A percentile compares a stretch with the other conserved stretches of the same genome.
Evolutionary conservation across 2,113 vertebrate genomes (phyloP).

Genomic region (Leptobrachium ailaonicum): DNA sequence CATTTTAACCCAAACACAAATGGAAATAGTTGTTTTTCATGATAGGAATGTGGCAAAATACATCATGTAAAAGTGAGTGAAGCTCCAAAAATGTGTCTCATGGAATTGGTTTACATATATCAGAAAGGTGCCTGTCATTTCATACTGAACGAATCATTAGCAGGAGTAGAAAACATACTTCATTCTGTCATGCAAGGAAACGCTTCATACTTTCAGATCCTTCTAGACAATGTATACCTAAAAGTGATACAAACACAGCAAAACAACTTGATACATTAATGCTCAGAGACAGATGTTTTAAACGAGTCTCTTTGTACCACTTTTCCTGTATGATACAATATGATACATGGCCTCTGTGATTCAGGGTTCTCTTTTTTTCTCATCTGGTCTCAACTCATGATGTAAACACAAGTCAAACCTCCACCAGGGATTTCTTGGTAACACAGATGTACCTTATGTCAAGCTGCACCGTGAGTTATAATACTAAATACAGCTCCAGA

Average conservation of each 20-base stretch:
- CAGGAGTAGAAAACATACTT: neutral
- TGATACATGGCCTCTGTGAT: slow-evolving; percentile 26
- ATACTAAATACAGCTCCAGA: slow-evolving; percentile 8
- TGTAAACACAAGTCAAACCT: slow-evolving; percentile 29
- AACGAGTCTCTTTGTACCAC: slow-evolving; percentile 25
- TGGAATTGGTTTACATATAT: too few relatives aligned
- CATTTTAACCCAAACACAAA: too few relatives aligned
- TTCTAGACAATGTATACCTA: slow-evolving; percentile 31
- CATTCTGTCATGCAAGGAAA: neutral
- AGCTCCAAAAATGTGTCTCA: too few relatives aligned
- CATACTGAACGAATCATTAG: too few relatives aligned
- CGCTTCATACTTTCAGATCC: slow-evolving; percentile 18
- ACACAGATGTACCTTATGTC: slow-evolving; percentile 33
- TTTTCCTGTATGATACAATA: slow-evolving; percentile 13
- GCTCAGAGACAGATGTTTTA: slow-evolving; percentile 37
- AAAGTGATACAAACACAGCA: slow-evolving; percentile 20
- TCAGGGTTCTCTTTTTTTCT: neutral
- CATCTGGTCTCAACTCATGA: slow-evolving; percentile 19
- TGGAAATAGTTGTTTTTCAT: too few relatives aligned
- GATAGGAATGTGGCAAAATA: too few relatives aligned
- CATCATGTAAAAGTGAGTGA: too few relatives aligned
- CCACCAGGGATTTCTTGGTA: slow-evolving; percentile 17
- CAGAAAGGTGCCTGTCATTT: too few relatives aligned
- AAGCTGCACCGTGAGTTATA: slow-evolving; percentile 13
- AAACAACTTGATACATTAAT: slow-evolving; percentile 18